Base-by-base conservation (phyloP, 2,113 vertebrate genomes). In the Thunnus maccoyii region DNA sequence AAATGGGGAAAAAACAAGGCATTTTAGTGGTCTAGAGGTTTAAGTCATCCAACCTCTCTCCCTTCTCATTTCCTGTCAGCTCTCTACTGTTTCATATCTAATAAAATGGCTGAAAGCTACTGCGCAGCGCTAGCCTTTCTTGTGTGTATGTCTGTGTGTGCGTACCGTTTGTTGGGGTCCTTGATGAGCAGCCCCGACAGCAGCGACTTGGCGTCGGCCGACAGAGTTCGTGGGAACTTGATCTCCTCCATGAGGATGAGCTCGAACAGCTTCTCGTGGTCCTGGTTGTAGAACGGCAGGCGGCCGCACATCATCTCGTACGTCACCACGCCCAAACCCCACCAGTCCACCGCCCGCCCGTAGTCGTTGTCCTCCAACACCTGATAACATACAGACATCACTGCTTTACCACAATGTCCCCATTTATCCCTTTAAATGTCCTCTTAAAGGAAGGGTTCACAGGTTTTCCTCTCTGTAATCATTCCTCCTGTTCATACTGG, bases 301-400 rank as follows among this genome's bases (percentile, higher is more conserved):
- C 94, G 93, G 73, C 95, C 94, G 22, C 95, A 95, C 95, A 95
- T 95, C 95, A 95, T 95, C 89, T 95, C 95, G 48, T 95, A 95
- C 83, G 93, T 95, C 18, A 95, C 95, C 79, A 95, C 94, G 4
- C 95, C 94, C 73, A 95, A 66, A 50, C 95, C 95, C 95, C 94
- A 95, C 95, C 95, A 95, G 91, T 95, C 95, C 92, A 95, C 95
- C 47, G 94, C 95, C 51, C 95, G 91, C 0, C 95, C 95, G 20
- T 95, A 95, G 54, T 95, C 95, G 55, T 95, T 95, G 88, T 95
- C 95, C 75, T 95, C 95, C 92, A 95, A 63, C n/a, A 95, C 95
- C 95, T 95, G 91, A 41, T 0, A 1, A 72, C 15, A 22, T 0
- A 66, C 3, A 22, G 5, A 6, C 5, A 15, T 6, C 15, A 58